A percentile compares a stretch with the other conserved stretches of the same genome.
phyloP scores from a whole-genome alignment of 2,888 invertebrate species.

The Imbricaverruca yamaguchii region DNA sequence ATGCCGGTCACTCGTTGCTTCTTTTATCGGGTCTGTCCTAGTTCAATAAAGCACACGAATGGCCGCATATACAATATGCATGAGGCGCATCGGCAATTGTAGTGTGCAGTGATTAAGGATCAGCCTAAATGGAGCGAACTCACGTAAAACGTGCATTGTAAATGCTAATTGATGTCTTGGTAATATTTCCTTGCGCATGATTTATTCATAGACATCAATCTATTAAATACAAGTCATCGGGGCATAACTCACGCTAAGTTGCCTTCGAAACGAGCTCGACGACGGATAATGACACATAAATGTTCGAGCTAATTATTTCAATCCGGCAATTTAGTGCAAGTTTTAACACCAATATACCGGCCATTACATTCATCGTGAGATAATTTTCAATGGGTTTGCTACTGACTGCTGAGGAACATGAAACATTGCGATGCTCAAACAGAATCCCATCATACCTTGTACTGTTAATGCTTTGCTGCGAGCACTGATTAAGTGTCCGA shows the following conservation, averaged over 20 bases:
- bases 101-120: background rate
- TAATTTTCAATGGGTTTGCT: background rate
- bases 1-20: too few species aligned
- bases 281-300: background rate
- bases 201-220: background rate
- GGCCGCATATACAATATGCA: too few species aligned
- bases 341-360: background rate
- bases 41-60: too few species aligned
- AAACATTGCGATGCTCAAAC: too few species aligned
- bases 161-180: background rate
- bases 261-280: background rate
- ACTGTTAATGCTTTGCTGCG: too few species aligned
- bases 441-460: too few species aligned
- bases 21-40: too few species aligned
- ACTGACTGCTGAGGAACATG: too few species aligned
- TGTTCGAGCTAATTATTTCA: background rate
- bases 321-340: slow-evolving; percentile 9
- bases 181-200: background rate
- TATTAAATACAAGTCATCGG: background rate
- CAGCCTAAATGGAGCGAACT: background rate
- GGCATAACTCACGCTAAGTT: background rate
- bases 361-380: background rate
- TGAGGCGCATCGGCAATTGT: too few species aligned
- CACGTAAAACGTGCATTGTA: background rate
- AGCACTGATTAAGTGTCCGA: too few species aligned